Percentiles rank a stretch among this genome's conserved stretches.
These are phyloP conservation scores for Euborellia annulipes DNA, from an alignment of 1,140 invertebrate genomes.

Conservation along the genomic window DNA sequence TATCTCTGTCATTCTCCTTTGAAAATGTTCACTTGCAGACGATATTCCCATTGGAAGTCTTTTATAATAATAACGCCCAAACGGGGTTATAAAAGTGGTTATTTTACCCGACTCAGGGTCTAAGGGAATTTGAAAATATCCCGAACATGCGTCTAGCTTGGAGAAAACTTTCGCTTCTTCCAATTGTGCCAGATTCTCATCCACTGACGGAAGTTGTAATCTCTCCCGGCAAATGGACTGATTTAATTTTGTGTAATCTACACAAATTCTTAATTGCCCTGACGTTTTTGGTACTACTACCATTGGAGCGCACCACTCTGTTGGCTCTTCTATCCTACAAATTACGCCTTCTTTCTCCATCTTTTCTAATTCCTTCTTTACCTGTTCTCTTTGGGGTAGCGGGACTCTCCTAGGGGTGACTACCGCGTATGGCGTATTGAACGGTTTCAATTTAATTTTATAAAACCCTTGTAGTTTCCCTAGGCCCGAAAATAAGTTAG, in stretches of 20 bases:
- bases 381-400: too few relatives aligned
- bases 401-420: too few relatives aligned
- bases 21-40: constrained; percentile 17
- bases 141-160: constrained; percentile 20
- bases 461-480: too few relatives aligned
- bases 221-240: constrained; percentile 16
- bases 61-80: constrained; percentile 21
- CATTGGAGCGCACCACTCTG: constrained; percentile 26
- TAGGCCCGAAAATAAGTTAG: too few relatives aligned
- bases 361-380: too few relatives aligned
- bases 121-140: constrained; percentile 24
- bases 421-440: too few relatives aligned
- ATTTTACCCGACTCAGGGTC: constrained; percentile 17
- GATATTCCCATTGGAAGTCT: constrained; percentile 24
- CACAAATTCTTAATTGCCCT: constrained; percentile 23
- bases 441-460: too few relatives aligned
- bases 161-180: constrained; percentile 18
- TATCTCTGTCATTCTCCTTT: constrained; percentile 12
- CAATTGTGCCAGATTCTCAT: constrained; percentile 12
- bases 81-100: constrained; percentile 25
- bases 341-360: too few relatives aligned
- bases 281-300: constrained; percentile 25
- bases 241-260: constrained; percentile 24
- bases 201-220: constrained; percentile 10
- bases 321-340: constrained; percentile 19